A percentile compares a stretch with the other conserved stretches of the same genome.
Evolutionary conservation across 2,797 vertebrate species (phyloP).

Genomic region (Sarcophilus harrisii): DNA sequence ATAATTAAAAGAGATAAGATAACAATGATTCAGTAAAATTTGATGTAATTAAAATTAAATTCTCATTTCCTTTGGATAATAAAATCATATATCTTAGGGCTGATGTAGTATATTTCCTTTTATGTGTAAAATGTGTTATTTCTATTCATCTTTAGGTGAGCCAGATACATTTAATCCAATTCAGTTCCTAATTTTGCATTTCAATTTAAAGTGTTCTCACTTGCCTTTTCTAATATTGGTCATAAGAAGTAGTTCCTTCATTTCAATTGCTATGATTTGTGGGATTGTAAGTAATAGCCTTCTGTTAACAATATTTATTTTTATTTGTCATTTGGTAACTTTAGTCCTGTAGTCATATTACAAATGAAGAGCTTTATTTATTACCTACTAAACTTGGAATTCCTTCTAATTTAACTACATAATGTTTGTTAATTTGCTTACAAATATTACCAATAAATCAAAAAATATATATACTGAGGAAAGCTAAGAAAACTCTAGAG

Average conservation of each 20-base stretch:
- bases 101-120: conserved; percentile 21
- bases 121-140: conserved; percentile 27
- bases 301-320: conserved; percentile 40
- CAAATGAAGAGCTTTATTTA: conserved; percentile 3
- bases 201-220: neutral
- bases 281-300: conserved; percentile 7
- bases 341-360: conserved; percentile 15
- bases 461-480: neutral
- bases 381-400: neutral
- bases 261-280: conserved; percentile 26
- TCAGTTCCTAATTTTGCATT: conserved; percentile 30
- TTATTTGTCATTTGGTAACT: conserved; percentile 31
- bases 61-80: conserved; percentile 8
- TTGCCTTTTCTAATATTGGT: conserved; percentile 9
- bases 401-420: neutral
- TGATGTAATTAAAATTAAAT: conserved; percentile 44
- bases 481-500: neutral
- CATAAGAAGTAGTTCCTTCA: conserved; percentile 11
- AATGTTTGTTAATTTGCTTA: neutral
- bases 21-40: neutral
- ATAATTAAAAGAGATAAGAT: neutral
- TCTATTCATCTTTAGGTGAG: conserved; percentile 6
- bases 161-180: neutral
- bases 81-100: conserved; percentile 25
- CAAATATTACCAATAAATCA: neutral